These are phyloP conservation scores for Pycnomerus fuliginosus DNA, from an alignment of 2,888 invertebrate species.

Conservation along the genomic window DNA sequence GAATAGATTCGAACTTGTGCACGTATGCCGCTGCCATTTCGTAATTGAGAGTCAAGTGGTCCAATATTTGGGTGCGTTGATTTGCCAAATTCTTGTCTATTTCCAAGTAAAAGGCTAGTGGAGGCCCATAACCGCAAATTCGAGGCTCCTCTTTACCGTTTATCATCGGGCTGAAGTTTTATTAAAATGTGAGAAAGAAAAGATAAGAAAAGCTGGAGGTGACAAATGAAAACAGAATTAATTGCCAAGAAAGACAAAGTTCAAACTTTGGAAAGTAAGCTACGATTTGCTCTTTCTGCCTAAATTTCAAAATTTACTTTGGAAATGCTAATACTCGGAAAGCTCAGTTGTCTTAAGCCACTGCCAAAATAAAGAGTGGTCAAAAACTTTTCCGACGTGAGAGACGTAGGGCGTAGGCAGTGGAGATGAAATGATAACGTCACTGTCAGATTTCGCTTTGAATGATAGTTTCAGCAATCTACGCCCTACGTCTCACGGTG, in stretches of 20 bases:
- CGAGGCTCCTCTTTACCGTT: conserved; percentile 80
- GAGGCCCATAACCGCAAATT: conserved; percentile 72
- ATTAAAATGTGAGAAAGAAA: background rate
- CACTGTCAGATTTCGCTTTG: too few species aligned
- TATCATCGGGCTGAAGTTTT: conserved; percentile 66
- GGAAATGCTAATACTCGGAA: too few species aligned
- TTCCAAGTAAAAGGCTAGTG: conserved; percentile 67
- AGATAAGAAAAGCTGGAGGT: background rate
- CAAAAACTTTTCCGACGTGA: too few species aligned
- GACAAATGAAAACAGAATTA: background rate
- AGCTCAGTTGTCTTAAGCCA: too few species aligned
- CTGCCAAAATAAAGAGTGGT: too few species aligned
- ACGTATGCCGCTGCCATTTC: conserved; percentile 64
- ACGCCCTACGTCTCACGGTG: too few species aligned
- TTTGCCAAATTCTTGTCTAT: conserved; percentile 62
- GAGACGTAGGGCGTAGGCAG: too few species aligned
- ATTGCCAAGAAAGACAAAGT: background rate
- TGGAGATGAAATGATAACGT: too few species aligned
- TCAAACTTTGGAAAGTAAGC: conserved; percentile 1
- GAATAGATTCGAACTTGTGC: conserved; percentile 64
- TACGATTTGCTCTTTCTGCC: too few species aligned
- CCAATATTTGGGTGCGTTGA: conserved; percentile 60
- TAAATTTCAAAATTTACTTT: too few species aligned
- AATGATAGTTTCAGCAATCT: too few species aligned
- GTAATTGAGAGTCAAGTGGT: conserved; percentile 62